Base-by-base conservation (phyloP, 2,888 invertebrate genomes). In the Aquatica leii region DNA sequence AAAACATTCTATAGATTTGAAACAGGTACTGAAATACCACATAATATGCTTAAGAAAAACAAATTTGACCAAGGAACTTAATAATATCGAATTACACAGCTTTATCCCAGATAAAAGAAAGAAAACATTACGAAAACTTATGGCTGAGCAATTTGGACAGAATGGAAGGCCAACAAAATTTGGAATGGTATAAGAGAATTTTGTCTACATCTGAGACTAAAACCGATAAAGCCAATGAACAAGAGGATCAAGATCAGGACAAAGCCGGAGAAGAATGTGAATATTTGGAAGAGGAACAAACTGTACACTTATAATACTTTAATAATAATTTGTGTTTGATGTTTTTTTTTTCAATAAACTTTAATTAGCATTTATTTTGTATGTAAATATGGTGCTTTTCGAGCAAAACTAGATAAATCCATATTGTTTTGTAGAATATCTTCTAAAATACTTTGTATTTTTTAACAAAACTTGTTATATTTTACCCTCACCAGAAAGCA, bases 391-490 rank as follows among this genome's bases (percentile, higher is more conserved):
- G 48, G n/a, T n/a, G 15, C 48, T 48, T 48, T 48, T 48, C 48
- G 48, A 48, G n/a, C 48, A 48, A 48, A 48, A 48, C 48, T 2
- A 48, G 48, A 48, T 48, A n/a, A 48, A n/a, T n/a, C n/a, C n/a
- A n/a, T n/a, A n/a, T n/a, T n/a, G n/a, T n/a, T n/a, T n/a, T n/a
- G n/a, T n/a, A n/a, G n/a, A n/a, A n/a, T n/a, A n/a, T n/a, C n/a
- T n/a, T n/a, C n/a, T n/a, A n/a, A n/a, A n/a, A n/a, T 48, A 48
- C 17, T 48, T 48, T 4, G 48, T 6, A 15, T 9, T 17, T 48
- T 4, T 15, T 48, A 15, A 48, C 48, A 3, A 48, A 4, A 48
- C 17, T 15, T 15, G 8, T 3, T 20, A 48, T 15, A 48, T 48
- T 6, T 48, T 5, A 48, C 17, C 15, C 8, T 15, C 48, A 18